Percentiles rank a stretch among this genome's conserved stretches.
These are phyloP conservation scores for Lycocerus yunnanus DNA, from an alignment of 2,888 invertebrate species.

Conservation along the genomic window DNA sequence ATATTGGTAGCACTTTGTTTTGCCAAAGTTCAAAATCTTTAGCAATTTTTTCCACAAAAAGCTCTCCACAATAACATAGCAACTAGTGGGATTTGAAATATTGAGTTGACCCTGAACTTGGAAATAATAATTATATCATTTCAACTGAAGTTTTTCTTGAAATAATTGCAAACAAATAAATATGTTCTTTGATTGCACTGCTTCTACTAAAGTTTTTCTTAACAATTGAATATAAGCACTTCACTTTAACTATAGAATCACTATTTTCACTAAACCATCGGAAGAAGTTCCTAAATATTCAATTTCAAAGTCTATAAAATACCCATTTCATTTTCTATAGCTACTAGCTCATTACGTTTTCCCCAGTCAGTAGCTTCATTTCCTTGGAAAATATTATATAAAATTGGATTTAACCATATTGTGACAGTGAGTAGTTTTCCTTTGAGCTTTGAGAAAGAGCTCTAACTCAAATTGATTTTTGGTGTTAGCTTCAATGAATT, in stretches of 20 bases:
- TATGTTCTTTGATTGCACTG: not conserved
- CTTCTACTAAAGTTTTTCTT: not conserved
- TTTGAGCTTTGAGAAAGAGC: not conserved
- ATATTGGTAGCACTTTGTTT: no score
- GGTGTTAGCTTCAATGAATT: not conserved
- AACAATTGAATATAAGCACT: not conserved
- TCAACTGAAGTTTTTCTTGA: not conserved
- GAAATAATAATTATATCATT: not conserved
- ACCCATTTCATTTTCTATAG: not conserved
- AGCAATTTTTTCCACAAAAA: not conserved
- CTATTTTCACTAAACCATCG: not conserved
- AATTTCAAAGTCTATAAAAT: not conserved
- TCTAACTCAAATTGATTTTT: not conserved
- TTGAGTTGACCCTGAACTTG: not conserved
- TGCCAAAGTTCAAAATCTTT: not conserved
- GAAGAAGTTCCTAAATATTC: not conserved
- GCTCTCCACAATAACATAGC: not conserved
- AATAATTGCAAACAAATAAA: not conserved
- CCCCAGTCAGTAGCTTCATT: not conserved
- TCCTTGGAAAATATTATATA: not conserved
- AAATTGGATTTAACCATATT: not conserved
- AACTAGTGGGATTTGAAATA: not conserved
- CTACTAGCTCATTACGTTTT: not conserved
- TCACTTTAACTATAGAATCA: not conserved
- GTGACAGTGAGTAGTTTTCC: not conserved